Base-by-base conservation (phyloP, 2,797 vertebrate species). In the Sebastolobus altivelis region DNA sequence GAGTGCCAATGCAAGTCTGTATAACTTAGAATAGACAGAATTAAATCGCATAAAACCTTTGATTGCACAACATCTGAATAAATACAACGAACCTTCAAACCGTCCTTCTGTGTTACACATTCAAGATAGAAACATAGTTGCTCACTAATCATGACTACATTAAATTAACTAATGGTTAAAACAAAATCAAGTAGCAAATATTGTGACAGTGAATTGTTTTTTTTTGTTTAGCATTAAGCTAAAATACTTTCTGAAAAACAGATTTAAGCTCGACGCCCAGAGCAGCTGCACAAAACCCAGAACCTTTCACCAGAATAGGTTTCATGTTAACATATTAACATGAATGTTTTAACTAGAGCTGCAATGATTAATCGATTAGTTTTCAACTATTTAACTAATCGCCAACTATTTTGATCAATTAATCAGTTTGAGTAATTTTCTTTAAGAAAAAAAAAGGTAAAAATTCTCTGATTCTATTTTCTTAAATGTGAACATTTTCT, bases 51-150 rank as follows among this genome's bases (percentile, higher is more conserved):
- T 62, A 27, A 65, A 27, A 31, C 43, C 38, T 18, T 25, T 46
- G 33, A 63, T 62, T 81, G 58, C 46, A 81, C 38, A 77, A 22
- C 35, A 13, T 63, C n/a, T 55, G 12, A 71, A 65, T 82, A 58
- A 83, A 83, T 86, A 77, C 40, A 72, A 59, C 31, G 9, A 76
- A 66, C 54, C 73, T 83, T 80, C 56, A 83, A 68, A 77, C 16
- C 40, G 25, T 60, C 63, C 40, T 43, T 29, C 37, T 65, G 14
- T 65, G 9, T 75, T 25, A 65, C 33, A 80, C 25, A 40, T 43
- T 14, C 6, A 84, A 80, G 33, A 33, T 4, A 52, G 11, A 62
- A 62, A 79, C 22, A 55, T n/a, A 67, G 18, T 54, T 54, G 22
- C 46, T 71, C 13, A 65, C 16, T 25, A 27, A 58, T 27, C 6